Conservation (phyloP, 2,797 vertebrate species). For the Sebastes taczanowskii region DNA sequence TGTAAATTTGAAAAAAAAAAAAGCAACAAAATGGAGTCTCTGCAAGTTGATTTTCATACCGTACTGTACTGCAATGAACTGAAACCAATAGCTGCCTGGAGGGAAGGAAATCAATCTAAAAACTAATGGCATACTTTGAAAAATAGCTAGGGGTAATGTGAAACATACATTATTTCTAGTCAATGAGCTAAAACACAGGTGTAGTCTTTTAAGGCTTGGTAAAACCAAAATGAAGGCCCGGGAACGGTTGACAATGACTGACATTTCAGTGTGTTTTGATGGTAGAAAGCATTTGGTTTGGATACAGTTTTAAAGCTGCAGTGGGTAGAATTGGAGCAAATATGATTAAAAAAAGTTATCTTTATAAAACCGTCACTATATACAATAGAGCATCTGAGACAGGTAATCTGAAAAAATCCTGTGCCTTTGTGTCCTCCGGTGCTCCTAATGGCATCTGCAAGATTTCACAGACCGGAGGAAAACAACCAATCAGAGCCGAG, state of each 20-base stretch:
- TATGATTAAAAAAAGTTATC: too few species aligned
- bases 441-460: too few species aligned
- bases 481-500: too few species aligned
- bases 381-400: too few species aligned
- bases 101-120: background rate
- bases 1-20: background rate
- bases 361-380: too few species aligned
- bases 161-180: background rate
- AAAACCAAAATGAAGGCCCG: background rate
- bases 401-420: too few species aligned
- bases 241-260: background rate
- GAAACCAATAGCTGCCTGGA: background rate
- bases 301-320: background rate
- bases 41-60: background rate
- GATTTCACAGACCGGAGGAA: too few species aligned
- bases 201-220: background rate
- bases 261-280: background rate
- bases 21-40: background rate
- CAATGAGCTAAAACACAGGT: background rate
- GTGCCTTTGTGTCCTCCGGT: too few species aligned
- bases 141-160: background rate
- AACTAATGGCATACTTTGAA: background rate
- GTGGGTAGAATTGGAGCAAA: too few species aligned
- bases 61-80: background rate
- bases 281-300: background rate